These are phyloP conservation scores for Choloepus didactylus DNA, from an alignment of 2,797 vertebrate genomes.

Conservation along the genomic window DNA sequence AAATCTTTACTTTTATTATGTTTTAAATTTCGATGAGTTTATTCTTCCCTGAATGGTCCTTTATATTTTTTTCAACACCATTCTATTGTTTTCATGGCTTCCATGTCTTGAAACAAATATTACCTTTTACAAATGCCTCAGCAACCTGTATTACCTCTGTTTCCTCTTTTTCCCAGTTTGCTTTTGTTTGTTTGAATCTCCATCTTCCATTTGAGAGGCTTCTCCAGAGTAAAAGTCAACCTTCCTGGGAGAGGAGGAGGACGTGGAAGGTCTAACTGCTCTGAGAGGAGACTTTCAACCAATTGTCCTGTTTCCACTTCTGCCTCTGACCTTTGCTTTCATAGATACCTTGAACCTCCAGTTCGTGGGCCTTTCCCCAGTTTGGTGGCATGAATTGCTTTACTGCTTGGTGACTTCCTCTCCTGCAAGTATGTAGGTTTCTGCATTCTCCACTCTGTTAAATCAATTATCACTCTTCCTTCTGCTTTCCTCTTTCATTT, in stretches of 20 bases:
- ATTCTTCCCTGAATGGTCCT: background rate
- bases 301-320: background rate
- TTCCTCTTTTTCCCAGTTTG: background rate
- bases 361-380: background rate
- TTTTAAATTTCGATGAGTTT: conserved; percentile 31
- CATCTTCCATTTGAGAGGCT: background rate
- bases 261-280: background rate
- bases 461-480: conserved; percentile 14
- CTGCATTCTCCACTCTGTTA: background rate
- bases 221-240: background rate
- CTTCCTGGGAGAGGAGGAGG: background rate
- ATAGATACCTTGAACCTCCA: too few relatives aligned
- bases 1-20: conserved; percentile 37
- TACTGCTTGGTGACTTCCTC: background rate
- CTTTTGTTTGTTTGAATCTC: background rate
- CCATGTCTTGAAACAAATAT: background rate
- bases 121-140: background rate
- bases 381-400: background rate
- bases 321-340: background rate
- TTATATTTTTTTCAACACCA: background rate
- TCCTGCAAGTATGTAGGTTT: background rate
- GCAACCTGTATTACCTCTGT: background rate
- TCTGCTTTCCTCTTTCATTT: conserved; percentile 9
- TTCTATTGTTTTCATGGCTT: background rate
- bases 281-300: background rate